These are phyloP conservation scores for Branchellion lobata DNA, from an alignment of 2,888 invertebrate species.

Conservation along the genomic window DNA sequence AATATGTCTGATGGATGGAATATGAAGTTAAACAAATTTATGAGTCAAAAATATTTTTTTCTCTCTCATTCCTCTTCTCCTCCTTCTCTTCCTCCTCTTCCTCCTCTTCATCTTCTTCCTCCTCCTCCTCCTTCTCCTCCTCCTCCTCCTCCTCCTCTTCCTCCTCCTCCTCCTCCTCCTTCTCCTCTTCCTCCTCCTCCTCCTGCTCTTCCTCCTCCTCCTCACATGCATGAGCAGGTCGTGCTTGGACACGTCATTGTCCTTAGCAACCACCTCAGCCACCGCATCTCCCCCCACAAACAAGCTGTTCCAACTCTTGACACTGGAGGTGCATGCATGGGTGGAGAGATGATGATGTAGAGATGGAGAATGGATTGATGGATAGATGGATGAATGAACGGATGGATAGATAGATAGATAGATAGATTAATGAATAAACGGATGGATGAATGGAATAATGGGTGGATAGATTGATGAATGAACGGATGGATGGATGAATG, in stretches of 20 bases:
- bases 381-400: neutral
- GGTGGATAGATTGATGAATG: neutral
- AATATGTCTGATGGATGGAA: too few species aligned
- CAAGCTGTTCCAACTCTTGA: conserved; percentile 90
- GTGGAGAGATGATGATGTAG: neutral
- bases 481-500: neutral
- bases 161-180: too few species aligned
- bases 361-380: conserved; percentile 1
- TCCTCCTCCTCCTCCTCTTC: too few species aligned
- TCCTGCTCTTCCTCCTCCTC: too few species aligned
- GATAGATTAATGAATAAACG: neutral
- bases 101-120: too few species aligned
- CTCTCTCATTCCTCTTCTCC: too few species aligned
- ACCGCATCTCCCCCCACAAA: conserved; percentile 91
- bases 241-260: conserved; percentile 81
- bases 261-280: conserved; percentile 82
- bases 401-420: neutral
- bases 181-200: too few species aligned
- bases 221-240: conserved; percentile 65
- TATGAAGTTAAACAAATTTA: too few species aligned
- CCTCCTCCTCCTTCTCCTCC: too few species aligned
- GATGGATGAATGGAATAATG: neutral
- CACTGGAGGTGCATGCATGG: conserved; percentile 48
- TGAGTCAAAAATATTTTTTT: too few species aligned
- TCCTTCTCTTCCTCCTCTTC: too few species aligned